phyloP scores from a whole-genome alignment of 64 coral and sea anemone species.

The Orbicella faveolata region DNA sequence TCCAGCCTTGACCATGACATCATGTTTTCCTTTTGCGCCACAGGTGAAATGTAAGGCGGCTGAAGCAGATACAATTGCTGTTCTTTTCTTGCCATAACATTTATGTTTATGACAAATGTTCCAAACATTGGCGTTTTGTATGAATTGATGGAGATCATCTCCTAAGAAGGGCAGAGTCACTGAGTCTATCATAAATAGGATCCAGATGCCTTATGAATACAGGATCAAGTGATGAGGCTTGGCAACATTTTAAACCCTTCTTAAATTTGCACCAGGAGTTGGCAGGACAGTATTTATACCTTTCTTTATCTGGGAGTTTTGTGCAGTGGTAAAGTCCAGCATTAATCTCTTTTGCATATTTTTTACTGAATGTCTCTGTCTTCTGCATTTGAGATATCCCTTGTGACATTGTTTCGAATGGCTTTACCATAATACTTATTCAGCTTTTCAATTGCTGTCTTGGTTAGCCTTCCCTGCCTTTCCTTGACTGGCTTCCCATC shows the following conservation, averaged over 20 bases:
- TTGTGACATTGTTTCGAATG: too few relatives aligned
- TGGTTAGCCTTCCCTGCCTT: constrained; percentile 30
- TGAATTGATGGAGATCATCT: constrained; percentile 16
- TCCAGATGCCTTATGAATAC: constrained; percentile 20
- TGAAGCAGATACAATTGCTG: constrained; percentile 18
- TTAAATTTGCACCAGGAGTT: constrained; percentile 46
- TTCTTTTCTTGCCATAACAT: constrained; percentile 23
- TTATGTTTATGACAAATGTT: constrained; percentile 23
- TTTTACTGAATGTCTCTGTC: neutral
- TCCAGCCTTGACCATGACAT: constrained; percentile 11
- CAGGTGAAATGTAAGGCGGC: constrained; percentile 18
- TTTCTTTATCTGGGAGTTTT: neutral
- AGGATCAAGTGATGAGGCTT: constrained; percentile 27
- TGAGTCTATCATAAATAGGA: constrained; percentile 27
- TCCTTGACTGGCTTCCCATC: constrained; percentile 25
- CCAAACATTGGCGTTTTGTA: constrained; percentile 38
- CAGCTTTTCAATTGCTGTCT: constrained; percentile 16
- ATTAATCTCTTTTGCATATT: neutral
- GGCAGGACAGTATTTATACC: constrained; percentile 32
- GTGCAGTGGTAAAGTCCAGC: too few relatives aligned
- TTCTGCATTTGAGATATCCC: too few relatives aligned
- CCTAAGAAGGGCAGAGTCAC: constrained; percentile 17
- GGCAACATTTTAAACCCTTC: constrained; percentile 10
- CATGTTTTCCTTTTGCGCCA: constrained; percentile 25
- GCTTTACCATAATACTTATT: neutral